Base-by-base conservation (phyloP, 2,797 vertebrate genomes). In the Pogonophryne albipinna region DNA sequence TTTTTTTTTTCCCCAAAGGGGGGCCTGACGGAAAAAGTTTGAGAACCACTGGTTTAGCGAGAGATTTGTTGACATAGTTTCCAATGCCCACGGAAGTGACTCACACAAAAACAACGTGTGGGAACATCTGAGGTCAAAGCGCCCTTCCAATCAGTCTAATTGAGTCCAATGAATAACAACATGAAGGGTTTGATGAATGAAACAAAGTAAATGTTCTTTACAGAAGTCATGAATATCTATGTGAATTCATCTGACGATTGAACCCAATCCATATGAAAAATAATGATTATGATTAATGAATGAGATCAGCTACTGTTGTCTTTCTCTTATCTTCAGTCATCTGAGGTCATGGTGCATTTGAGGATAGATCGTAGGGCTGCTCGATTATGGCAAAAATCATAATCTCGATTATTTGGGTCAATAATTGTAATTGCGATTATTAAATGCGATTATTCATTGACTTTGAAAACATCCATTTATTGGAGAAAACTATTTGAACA, bases 51-150 rank as follows among this genome's bases (percentile, higher is more conserved):
- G 23, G 23, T 23, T 23, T 23, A 23, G 23, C 23, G 23, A 6
- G 19, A n/a, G 19, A 45, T 60, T 44, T 19, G 14, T 23, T 2
- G 0, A 31, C 47, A 82, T 47, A 16, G 20, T 69, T 81, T 68
- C 23, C 45, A 52, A 20, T 52, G 49, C 50, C 31, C 15, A 72
- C 47, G 7, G 6, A 16, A 7, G 13, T 78, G 68, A 83, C 34
- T 71, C 42, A 66, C 52, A 47, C n/a, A 20, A 46, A 69, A 57
- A 68, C 63, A 5, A 34, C 0, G 2, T 0, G 6, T 59, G 65
- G 66, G 80, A 41, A 51, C 60, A 19, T 16, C 53, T 79, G 51
- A 80, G 83, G 83, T 79, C 67, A 85, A 17, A 10, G 66, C 57
- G 60, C 44, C 9, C 10, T 13, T 46, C 20, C 47, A 79, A 86